Percentiles rank a stretch among this genome's conserved stretches.
phyloP scores from a whole-genome alignment of 2,888 invertebrate species.

The Drosophila lacicola region DNA sequence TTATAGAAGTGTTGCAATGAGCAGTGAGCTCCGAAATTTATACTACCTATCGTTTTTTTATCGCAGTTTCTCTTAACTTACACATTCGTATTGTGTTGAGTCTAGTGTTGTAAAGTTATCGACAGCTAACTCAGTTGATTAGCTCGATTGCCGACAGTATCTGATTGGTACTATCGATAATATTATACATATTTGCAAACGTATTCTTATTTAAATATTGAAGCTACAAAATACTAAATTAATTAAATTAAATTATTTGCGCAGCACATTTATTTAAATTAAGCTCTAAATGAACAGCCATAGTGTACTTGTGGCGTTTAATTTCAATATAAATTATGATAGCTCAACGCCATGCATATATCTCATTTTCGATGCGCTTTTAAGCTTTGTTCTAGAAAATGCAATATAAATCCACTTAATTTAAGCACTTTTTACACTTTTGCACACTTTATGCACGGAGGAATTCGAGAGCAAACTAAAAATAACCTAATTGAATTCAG shows the following conservation, averaged over 20 bases:
- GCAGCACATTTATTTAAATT: not conserved
- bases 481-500: constrained; percentile 20
- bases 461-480: not conserved
- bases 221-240: not conserved
- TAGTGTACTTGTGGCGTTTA: not conserved
- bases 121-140: too few relatives aligned
- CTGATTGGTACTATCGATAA: not conserved
- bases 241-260: not conserved
- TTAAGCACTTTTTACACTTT: constrained; percentile 3
- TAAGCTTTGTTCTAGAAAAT: not conserved
- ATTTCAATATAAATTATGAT: not conserved
- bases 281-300: not conserved
- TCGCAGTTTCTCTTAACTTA: too few relatives aligned
- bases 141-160: too few relatives aligned
- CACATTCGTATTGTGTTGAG: too few relatives aligned
- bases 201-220: not conserved
- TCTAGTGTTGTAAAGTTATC: too few relatives aligned
- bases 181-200: not conserved
- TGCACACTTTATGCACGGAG: constrained; percentile 1
- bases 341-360: not conserved
- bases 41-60: too few relatives aligned
- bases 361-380: not conserved
- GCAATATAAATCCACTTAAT: not conserved
- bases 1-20: too few relatives aligned
- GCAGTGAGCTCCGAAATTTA: too few relatives aligned